phyloP scores from a whole-genome alignment of 2,797 vertebrate genomes.

The Crenichthys baileyi region DNA sequence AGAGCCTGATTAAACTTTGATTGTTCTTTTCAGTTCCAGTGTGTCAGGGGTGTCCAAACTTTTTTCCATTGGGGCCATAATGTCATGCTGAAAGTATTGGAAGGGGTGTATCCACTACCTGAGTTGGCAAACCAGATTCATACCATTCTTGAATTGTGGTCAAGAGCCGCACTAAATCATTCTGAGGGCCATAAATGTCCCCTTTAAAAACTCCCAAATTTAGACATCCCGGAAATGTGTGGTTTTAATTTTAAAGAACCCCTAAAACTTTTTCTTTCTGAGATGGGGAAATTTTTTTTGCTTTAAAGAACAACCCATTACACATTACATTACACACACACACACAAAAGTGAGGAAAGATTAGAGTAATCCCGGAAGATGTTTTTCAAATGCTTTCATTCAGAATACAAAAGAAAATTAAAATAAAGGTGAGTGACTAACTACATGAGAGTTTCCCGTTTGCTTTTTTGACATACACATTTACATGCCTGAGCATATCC shows the following conservation, averaged over 20 bases:
- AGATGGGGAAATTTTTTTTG: background rate
- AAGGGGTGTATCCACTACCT: no score
- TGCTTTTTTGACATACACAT: background rate
- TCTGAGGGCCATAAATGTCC: no score
- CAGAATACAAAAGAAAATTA: slow-evolving; percentile 3
- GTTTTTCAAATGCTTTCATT: slow-evolving; percentile 3
- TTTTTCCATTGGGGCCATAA: no score
- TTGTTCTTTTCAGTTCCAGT: background rate
- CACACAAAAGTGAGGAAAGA: background rate
- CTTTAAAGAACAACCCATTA: background rate
- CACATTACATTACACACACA: background rate
- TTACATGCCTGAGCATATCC: slow-evolving; percentile 13
- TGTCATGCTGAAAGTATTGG: no score
- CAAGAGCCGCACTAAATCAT: no score
- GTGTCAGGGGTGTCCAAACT: no score
- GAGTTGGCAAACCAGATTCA: no score
- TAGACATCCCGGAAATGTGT: no score
- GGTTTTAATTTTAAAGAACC: background rate
- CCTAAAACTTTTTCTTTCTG: background rate
- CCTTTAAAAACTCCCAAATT: no score
- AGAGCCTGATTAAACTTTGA: background rate
- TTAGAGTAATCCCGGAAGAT: background rate
- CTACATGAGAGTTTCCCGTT: background rate
- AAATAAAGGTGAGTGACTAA: slow-evolving; percentile 19
- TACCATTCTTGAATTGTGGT: no score